Evolutionary conservation across 2,797 vertebrate genomes (phyloP).

Genomic region (Heterohyrax brucei): DNA sequence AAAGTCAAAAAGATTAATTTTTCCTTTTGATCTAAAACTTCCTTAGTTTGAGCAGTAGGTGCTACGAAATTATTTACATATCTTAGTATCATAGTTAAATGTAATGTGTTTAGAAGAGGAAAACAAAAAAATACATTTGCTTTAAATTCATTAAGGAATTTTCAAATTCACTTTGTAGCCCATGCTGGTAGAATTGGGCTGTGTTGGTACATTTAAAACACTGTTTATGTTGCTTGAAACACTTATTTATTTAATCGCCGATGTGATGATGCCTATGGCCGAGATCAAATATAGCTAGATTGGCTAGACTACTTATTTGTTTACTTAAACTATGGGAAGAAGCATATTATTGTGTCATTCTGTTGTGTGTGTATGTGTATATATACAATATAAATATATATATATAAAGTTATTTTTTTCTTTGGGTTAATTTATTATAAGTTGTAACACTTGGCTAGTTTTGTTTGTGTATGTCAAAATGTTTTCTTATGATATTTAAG

Average conservation of each 20-base stretch:
- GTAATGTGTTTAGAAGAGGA: constrained; percentile 94
- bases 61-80: constrained; percentile 99
- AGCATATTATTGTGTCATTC: constrained; percentile 99
- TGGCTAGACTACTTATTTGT: constrained; percentile 99
- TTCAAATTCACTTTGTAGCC: constrained; percentile 94
- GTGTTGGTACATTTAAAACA: constrained; percentile 94
- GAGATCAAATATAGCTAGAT: constrained; percentile 99
- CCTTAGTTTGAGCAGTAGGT: constrained; percentile 99
- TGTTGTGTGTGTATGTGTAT: constrained; percentile 98
- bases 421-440: constrained; percentile 99
- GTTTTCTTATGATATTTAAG: constrained; percentile 99
- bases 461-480: constrained; percentile 98
- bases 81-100: constrained; percentile 99
- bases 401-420: constrained; percentile 99
- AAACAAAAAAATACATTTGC: constrained; percentile 92
- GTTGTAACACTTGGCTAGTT: constrained; percentile 99
- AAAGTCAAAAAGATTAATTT: constrained; percentile 93
- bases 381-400: constrained; percentile 98
- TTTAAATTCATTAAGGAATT: constrained; percentile 94
- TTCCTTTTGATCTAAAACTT: constrained; percentile 97
- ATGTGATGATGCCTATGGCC: constrained; percentile 99
- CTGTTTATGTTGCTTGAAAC: constrained; percentile 95
- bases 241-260: constrained; percentile 97
- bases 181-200: constrained; percentile 94
- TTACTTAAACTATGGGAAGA: constrained; percentile 98